A percentile compares a stretch with the other conserved stretches of the same genome.
Conservation (phyloP, 2,797 vertebrate species). For the Lacerta agilis region DNA sequence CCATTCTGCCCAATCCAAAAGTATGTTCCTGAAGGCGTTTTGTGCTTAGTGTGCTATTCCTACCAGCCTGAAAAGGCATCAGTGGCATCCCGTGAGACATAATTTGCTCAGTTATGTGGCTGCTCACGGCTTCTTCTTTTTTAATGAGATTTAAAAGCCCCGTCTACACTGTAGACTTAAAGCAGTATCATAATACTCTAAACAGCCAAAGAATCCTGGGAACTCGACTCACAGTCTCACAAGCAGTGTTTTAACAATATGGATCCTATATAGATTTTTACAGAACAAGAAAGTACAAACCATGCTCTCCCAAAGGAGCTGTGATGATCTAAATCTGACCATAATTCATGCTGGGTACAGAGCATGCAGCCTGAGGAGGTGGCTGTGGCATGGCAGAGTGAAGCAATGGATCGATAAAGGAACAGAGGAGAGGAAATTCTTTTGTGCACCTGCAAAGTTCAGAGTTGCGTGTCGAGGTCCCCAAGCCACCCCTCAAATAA, state of each 20-base stretch:
- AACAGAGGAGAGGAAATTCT: too few species aligned
- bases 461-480: too few species aligned
- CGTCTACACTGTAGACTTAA: neutral
- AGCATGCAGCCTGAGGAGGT: too few species aligned
- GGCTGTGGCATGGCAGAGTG: too few species aligned
- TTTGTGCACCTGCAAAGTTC: too few species aligned
- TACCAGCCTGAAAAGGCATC: neutral
- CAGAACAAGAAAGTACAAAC: neutral
- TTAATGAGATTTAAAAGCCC: too few species aligned
- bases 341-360: neutral
- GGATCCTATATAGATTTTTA: neutral
- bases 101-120: neutral
- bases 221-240: neutral
- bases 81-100: neutral
- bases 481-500: too few species aligned
- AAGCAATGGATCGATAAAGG: too few species aligned
- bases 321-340: neutral
- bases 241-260: neutral
- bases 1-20: neutral
- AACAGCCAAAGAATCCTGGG: neutral
- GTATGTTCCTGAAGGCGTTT: neutral
- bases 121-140: neutral
- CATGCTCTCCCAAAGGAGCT: neutral
- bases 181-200: neutral
- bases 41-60: neutral